Evolutionary conservation across 64 coral and sea anemone species (phyloP).

Genomic region (Pachyseris speciosa): DNA sequence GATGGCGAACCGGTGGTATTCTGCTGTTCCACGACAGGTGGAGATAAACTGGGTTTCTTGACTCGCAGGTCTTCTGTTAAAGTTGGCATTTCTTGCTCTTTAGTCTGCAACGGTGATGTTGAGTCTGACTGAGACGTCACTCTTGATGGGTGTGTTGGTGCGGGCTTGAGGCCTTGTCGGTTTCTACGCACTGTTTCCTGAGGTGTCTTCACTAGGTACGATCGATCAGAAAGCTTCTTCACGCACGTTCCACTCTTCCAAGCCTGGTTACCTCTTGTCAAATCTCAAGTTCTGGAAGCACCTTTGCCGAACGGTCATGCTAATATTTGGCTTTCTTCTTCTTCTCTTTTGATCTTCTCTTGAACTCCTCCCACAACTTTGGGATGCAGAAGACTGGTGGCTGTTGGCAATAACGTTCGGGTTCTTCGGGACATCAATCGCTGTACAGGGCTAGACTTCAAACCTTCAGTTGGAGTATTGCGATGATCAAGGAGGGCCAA

Average conservation of each 20-base stretch:
- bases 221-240: slow-evolving; percentile 54
- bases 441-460: too few relatives aligned
- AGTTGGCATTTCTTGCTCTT: neutral
- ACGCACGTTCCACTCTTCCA: slow-evolving; percentile 62
- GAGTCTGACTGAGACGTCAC: too few relatives aligned
- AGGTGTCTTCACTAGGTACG: slow-evolving; percentile 44
- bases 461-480: too few relatives aligned
- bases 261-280: slow-evolving; percentile 45
- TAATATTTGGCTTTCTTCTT: slow-evolving; percentile 47
- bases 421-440: too few relatives aligned
- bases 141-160: neutral
- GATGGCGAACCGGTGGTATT: neutral
- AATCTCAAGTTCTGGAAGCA: slow-evolving; percentile 38
- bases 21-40: neutral
- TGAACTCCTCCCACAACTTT: too few relatives aligned
- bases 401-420: too few relatives aligned
- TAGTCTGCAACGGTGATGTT: neutral
- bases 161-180: slow-evolving; percentile 5
- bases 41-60: neutral
- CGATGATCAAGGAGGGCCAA: too few relatives aligned
- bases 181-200: slow-evolving; percentile 40
- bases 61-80: neutral
- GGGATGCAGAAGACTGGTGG: too few relatives aligned
- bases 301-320: slow-evolving; percentile 37
- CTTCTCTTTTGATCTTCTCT: slow-evolving; percentile 38